Evolutionary conservation across 1,140 invertebrate genomes (phyloP).

Genomic region (Thalassaphorura encarpata): DNA sequence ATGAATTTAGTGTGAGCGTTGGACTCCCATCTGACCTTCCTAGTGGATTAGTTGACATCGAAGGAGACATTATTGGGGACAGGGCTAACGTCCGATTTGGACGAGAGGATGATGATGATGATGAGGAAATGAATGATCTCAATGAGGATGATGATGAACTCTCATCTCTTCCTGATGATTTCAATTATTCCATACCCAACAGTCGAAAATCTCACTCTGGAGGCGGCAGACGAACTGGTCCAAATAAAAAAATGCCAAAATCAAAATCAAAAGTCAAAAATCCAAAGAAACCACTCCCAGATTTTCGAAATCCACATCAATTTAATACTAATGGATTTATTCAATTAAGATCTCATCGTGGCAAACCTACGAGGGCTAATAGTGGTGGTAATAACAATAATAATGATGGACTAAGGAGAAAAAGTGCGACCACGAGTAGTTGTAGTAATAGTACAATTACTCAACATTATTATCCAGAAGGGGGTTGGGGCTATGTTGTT

Average conservation of each 20-base stretch:
- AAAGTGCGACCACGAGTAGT: not conserved
- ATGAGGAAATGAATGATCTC: no score
- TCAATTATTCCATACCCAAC: not conserved
- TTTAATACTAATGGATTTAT: not conserved
- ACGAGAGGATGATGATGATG: conserved; percentile 8
- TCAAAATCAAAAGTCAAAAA: no score
- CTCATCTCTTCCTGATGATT: not conserved
- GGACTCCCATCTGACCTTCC: conserved; percentile 14
- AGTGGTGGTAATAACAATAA: not conserved
- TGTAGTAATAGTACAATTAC: not conserved
- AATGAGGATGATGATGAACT: not conserved
- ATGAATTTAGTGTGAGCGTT: conserved; percentile 6
- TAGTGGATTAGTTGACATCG: conserved; percentile 18
- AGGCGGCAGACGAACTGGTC: conserved; percentile 5
- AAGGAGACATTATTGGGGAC: conserved; percentile 7
- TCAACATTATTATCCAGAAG: conserved; percentile 31
- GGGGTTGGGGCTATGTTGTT: conserved; percentile 28
- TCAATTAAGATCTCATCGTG: not conserved
- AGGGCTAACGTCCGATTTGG: conserved; percentile 2
- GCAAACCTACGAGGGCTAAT: not conserved
- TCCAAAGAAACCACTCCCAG: not conserved
- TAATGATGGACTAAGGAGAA: not conserved
- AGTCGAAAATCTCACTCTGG: not conserved
- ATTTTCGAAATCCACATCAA: not conserved
- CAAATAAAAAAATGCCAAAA: no score